Conservation (phyloP, 2,113 vertebrate genomes). For the Lepus timidus region DNA sequence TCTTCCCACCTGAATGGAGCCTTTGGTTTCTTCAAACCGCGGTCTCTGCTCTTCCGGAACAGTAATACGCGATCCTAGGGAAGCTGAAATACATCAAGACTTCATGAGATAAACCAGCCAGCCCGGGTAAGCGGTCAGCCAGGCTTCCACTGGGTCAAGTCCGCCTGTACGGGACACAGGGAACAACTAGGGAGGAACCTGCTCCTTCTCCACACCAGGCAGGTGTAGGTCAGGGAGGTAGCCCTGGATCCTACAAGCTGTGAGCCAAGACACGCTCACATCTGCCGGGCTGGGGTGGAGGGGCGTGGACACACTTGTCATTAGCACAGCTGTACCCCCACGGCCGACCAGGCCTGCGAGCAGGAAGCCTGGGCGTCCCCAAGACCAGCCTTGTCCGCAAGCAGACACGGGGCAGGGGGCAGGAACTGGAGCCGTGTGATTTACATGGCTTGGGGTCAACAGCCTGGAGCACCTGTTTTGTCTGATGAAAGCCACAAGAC, state of each 20-base stretch:
- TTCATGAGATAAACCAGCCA: not conserved
- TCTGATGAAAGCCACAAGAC: no score
- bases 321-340: not conserved
- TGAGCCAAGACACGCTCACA: not conserved
- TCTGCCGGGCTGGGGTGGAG: not conserved
- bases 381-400: no score
- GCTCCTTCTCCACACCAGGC: not conserved
- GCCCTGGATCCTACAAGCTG: not conserved
- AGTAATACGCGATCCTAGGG: not conserved
- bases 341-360: no score
- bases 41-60: not conserved
- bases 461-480: not conserved
- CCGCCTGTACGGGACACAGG: not conserved
- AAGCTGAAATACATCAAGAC: not conserved
- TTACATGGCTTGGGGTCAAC: not conserved
- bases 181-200: accelerated
- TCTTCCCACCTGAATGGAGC: no score
- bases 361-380: no score
- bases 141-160: not conserved
- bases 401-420: not conserved
- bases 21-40: not conserved
- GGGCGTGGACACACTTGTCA: not conserved
- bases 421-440: not conserved
- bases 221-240: not conserved
- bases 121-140: accelerated